phyloP scores from a whole-genome alignment of 1,140 invertebrate species.

The Manduca sexta region DNA sequence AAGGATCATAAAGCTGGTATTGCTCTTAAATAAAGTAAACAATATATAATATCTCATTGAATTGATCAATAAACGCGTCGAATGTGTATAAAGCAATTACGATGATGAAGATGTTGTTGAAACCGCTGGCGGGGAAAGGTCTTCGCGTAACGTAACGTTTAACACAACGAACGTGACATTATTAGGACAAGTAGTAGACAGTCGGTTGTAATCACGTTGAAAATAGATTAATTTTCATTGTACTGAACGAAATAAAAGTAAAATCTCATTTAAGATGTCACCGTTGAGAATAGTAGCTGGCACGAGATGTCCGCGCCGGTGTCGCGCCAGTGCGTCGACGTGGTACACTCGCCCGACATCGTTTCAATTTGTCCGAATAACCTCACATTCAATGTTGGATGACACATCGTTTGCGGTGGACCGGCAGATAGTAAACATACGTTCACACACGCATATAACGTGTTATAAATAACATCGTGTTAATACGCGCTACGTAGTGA shows the following conservation, averaged over 20 bases:
- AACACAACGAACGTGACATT: not conserved
- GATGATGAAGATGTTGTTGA: not conserved
- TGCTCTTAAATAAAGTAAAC: not conserved
- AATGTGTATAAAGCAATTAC: not conserved
- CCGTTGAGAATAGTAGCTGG: constrained; percentile 26
- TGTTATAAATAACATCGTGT: constrained; percentile 63
- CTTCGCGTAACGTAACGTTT: not conserved
- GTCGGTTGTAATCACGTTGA: not conserved
- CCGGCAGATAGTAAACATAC: constrained; percentile 64
- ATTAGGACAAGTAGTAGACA: constrained; percentile 3
- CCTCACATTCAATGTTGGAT: constrained; percentile 57
- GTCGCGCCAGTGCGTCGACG: constrained; percentile 5
- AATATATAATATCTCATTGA: not conserved
- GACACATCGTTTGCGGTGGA: constrained; percentile 61
- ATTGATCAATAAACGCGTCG: not conserved
- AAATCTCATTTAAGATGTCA: constrained; percentile 27
- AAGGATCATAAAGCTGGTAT: not conserved
- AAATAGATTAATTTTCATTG: constrained; percentile 5
- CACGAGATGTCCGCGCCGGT: constrained; percentile 15
- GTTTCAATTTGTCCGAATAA: constrained; percentile 50
- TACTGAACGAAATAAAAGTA: constrained; percentile 9
- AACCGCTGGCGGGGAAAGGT: constrained; percentile 1
- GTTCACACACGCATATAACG: constrained; percentile 47
- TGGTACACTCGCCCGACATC: constrained; percentile 21
- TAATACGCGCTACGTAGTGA: constrained; percentile 58